A percentile compares a stretch with the other conserved stretches of the same genome.
These are phyloP conservation scores for Pseudopipra pipra DNA, from an alignment of 2,113 vertebrate genomes.

Conservation along the genomic window DNA sequence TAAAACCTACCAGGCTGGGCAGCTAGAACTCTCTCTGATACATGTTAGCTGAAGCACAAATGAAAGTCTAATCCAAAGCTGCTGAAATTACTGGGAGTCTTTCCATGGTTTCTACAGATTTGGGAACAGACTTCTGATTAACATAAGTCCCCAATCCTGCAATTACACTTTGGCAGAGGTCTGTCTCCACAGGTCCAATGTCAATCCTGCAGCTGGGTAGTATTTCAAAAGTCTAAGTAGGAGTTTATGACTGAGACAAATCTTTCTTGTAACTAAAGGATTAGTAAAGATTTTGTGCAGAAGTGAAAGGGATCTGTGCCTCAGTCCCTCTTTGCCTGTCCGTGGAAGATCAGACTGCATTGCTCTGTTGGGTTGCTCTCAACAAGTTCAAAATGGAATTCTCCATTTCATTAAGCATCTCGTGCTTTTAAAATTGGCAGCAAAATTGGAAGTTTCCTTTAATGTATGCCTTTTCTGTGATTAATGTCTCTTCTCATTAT, in stretches of 20 bases:
- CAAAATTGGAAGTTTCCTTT: neutral
- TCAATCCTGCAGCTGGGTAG: neutral
- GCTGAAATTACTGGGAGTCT: neutral
- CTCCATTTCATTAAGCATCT: neutral
- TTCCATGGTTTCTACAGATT: neutral
- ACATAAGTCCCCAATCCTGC: neutral
- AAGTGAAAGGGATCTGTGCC: neutral
- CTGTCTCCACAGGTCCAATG: neutral
- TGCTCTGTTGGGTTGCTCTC: neutral
- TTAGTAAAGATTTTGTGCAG: neutral
- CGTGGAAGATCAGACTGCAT: neutral
- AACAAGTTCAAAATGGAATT: neutral
- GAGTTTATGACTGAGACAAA: neutral
- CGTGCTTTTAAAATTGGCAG: neutral
- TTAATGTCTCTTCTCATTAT: neutral
- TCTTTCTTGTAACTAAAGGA: neutral
- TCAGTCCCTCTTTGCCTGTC: neutral
- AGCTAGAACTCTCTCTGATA: neutral
- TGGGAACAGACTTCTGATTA: neutral
- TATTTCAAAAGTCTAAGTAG: neutral
- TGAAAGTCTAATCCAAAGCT: neutral
- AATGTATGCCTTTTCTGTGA: neutral
- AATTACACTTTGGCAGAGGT: neutral
- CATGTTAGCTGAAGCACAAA: neutral
- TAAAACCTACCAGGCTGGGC: neutral